Evolutionary conservation across 2,888 invertebrate genomes (phyloP).

Genomic region (Matsumyia berberina): DNA sequence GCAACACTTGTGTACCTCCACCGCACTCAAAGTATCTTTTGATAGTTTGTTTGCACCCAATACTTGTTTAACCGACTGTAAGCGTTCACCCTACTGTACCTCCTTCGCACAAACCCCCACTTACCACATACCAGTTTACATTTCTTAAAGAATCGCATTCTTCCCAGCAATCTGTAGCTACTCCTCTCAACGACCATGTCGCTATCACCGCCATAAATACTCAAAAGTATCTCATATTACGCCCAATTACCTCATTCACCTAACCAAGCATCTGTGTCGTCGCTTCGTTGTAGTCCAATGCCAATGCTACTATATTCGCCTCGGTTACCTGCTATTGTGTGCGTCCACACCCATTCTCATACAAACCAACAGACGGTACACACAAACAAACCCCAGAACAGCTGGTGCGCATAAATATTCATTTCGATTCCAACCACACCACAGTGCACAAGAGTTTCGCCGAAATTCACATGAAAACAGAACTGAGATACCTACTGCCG

Average conservation of each 20-base stretch:
- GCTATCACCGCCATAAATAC: conserved; percentile 4
- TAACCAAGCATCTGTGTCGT: conserved; percentile 1
- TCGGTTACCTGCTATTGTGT: conserved; percentile 25
- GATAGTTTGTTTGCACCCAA: no score
- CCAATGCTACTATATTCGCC: conserved; percentile 59
- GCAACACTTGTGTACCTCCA: no score
- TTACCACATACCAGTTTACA: not conserved
- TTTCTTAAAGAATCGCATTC: conserved; percentile 1
- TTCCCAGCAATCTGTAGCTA: not conserved
- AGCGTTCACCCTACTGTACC: not conserved
- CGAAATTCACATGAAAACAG: conserved; percentile 1
- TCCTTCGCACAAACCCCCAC: not conserved
- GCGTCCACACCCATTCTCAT: conserved; percentile 52
- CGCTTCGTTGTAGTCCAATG: conserved; percentile 54
- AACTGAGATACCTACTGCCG: conserved; percentile 29
- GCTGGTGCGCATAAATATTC: conserved; percentile 17
- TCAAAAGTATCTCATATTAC: conserved; percentile 44
- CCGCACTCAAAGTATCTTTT: no score
- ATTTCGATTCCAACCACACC: conserved; percentile 6
- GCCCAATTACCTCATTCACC: conserved; percentile 58
- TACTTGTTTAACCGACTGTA: conserved; percentile 17
- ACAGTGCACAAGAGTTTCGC: not conserved
- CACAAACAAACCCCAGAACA: conserved; percentile 10
- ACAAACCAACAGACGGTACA: conserved; percentile 30
- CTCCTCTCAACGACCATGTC: conserved; percentile 23